Percentiles rank a stretch among this genome's conserved stretches.
phyloP scores from a whole-genome alignment of 2,888 invertebrate species.

The Sinotaia quadrata region DNA sequence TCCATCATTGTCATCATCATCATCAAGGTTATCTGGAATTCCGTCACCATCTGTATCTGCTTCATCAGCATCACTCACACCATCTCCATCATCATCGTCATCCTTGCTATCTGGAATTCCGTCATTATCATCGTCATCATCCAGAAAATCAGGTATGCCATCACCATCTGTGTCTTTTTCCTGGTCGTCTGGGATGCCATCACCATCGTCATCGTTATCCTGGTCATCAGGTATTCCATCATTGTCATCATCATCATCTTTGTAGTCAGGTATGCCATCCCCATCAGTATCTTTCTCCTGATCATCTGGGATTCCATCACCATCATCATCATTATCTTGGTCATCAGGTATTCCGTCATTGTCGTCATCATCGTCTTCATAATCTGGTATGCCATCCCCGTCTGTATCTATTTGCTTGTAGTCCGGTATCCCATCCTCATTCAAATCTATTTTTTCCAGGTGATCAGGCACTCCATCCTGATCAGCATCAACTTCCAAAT shows the following conservation, averaged over 20 bases:
- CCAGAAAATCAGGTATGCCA: conserved; percentile 50
- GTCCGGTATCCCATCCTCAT: conserved; percentile 59
- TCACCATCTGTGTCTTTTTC: conserved; percentile 56
- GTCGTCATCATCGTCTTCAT: conserved; percentile 54
- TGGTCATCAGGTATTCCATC: conserved; percentile 58
- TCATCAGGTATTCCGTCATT: conserved; percentile 54
- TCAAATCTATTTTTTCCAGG: conserved; percentile 54
- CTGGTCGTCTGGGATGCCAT: conserved; percentile 60
- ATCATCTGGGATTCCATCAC: conserved; percentile 63
- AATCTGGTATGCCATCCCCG: conserved; percentile 48
- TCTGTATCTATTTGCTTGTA: conserved; percentile 47
- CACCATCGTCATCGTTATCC: conserved; percentile 58
- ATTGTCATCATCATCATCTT: conserved; percentile 48
- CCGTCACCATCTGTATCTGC: conserved; percentile 61
- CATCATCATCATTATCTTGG: conserved; percentile 53
- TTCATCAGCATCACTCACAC: conserved; percentile 53
- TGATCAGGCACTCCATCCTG: conserved; percentile 62
- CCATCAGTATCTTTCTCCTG: conserved; percentile 52
- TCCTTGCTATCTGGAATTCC: conserved; percentile 57
- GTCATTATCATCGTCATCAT: conserved; percentile 54
- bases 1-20: conserved; percentile 60
- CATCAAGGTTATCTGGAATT: conserved; percentile 57
- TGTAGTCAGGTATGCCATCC: conserved; percentile 52
- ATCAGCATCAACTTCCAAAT: conserved; percentile 44
- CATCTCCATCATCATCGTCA: conserved; percentile 59